Percentiles rank a stretch among this genome's conserved stretches.
Conservation (phyloP, 2,797 vertebrate species). For the Neopelma chrysocephalum region DNA sequence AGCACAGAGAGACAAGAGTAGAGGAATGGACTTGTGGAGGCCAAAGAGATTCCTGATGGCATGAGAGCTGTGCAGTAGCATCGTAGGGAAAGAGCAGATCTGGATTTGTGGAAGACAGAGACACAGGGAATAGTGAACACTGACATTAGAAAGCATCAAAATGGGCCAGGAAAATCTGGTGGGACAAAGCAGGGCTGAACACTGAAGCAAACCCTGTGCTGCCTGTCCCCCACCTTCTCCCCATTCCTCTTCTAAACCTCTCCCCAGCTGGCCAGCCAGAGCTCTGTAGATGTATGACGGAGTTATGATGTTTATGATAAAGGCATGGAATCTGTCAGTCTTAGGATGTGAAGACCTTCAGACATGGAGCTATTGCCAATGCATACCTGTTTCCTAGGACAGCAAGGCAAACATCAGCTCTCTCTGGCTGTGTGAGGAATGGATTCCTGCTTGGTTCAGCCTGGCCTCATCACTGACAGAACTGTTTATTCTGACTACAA, state of each 20-base stretch:
- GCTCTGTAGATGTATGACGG: not conserved
- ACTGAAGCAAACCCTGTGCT: not conserved
- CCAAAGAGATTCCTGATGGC: not conserved
- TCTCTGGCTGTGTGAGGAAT: not conserved
- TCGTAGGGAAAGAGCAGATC: not conserved
- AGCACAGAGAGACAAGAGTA: fast-evolving
- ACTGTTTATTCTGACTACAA: not conserved
- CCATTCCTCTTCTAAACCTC: not conserved
- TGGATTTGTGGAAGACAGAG: not conserved
- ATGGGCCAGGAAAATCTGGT: not conserved
- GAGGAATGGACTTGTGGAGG: not conserved
- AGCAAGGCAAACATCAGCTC: not conserved
- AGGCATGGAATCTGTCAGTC: not conserved
- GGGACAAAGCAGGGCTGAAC: not conserved
- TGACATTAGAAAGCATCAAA: not conserved
- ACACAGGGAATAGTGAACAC: not conserved
- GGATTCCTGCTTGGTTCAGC: not conserved
- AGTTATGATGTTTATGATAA: not conserved
- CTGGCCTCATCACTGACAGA: not conserved
- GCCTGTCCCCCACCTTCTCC: not conserved
- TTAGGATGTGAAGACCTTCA: not conserved
- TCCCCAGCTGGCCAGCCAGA: not conserved
- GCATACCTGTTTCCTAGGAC: fast-evolving
- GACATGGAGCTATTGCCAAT: not conserved
- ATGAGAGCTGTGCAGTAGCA: not conserved